Percentiles rank a stretch among this genome's conserved stretches.
Evolutionary conservation across 2,797 vertebrate species (phyloP).

Genomic region (Xiphophorus birchmanni): DNA sequence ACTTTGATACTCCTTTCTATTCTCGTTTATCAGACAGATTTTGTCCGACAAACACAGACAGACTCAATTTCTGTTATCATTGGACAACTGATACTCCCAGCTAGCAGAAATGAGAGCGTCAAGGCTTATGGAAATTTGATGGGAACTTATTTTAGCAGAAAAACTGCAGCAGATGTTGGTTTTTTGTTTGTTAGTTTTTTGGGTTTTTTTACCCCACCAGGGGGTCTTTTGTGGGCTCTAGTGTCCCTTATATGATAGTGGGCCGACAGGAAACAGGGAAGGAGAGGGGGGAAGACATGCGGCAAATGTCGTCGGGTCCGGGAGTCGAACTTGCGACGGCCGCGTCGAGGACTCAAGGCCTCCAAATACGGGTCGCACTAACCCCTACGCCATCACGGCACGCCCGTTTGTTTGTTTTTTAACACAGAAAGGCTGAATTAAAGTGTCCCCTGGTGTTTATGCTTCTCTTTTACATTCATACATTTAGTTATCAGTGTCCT

Average conservation of each 20-base stretch:
- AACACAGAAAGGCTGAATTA: not conserved
- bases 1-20: slow-evolving; percentile 53
- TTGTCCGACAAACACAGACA: not conserved
- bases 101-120: slow-evolving; percentile 3
- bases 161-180: not conserved
- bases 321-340: no score
- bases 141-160: not conserved
- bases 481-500: not conserved
- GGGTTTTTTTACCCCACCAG: no score
- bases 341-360: no score
- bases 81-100: not conserved
- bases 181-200: not conserved
- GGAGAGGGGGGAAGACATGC: no score
- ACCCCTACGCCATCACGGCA: no score
- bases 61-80: not conserved
- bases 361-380: no score
- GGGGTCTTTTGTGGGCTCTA: no score
- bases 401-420: no score
- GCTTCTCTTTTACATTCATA: not conserved
- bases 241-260: no score
- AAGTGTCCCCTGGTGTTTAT: not conserved
- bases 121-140: not conserved
- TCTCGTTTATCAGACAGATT: slow-evolving; percentile 42
- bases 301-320: no score
- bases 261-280: no score